Conservation (phyloP, 1,140 invertebrate species). For the Caenorhabditis briggsae region DNA sequence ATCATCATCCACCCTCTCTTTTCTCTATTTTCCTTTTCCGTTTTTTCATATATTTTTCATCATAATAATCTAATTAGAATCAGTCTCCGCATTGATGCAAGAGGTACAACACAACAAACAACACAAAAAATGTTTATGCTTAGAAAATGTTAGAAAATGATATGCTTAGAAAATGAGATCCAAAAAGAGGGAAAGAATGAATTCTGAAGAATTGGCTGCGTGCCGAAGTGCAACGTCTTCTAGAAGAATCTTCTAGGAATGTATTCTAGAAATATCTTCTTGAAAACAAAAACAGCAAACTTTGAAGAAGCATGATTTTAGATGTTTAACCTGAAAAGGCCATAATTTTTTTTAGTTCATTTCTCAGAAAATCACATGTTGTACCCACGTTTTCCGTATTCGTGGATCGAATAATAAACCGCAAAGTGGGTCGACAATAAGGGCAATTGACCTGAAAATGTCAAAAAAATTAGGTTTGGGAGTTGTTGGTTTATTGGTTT, state of each 20-base stretch:
- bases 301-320: not conserved
- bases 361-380: not conserved
- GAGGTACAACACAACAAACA: not conserved
- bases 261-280: no score
- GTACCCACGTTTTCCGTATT: slow-evolving; percentile 26
- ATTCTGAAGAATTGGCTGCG: no score
- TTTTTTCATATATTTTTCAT: no score
- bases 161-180: no score
- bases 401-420: slow-evolving; percentile 27
- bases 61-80: not conserved
- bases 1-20: no score
- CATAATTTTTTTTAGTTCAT: no score
- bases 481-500: not conserved
- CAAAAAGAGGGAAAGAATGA: no score
- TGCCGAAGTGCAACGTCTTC: no score
- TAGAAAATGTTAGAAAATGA: no score
- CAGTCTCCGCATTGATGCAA: not conserved
- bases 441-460: slow-evolving; percentile 17
- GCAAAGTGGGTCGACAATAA: slow-evolving; percentile 14
- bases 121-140: not conserved
- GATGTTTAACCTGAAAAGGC: not conserved
- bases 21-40: no score
- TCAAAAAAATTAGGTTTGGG: not conserved
- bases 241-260: no score
- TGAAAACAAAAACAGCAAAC: not conserved